Percentiles rank a stretch among this genome's conserved stretches.
phyloP scores from a whole-genome alignment of 2,113 vertebrate species.

The Brachyhypopomus gauderio region DNA sequence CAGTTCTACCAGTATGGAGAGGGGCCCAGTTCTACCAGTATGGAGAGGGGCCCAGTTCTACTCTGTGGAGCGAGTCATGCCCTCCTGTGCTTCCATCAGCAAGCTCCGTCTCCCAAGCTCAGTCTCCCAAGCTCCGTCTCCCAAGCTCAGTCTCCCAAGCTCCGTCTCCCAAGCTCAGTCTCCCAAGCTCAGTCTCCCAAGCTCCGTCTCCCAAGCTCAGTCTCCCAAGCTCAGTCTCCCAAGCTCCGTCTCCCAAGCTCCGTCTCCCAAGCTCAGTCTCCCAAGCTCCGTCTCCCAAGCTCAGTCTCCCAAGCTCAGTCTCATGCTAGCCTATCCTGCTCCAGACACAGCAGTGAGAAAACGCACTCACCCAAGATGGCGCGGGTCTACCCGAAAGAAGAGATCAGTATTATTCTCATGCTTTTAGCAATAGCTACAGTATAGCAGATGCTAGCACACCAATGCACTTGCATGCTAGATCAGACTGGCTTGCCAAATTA shows the following conservation, averaged over 20 bases:
- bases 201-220: no score
- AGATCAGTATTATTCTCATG: not conserved
- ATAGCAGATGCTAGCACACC: not conserved
- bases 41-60: no score
- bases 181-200: constrained; percentile 31
- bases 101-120: constrained; percentile 24
- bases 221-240: constrained; percentile 28
- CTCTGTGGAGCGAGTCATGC: no score
- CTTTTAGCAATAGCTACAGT: not conserved
- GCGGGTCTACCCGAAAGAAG: constrained; percentile 7
- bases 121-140: constrained; percentile 32
- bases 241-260: no score
- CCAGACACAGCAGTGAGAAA: not conserved
- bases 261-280: constrained; percentile 26
- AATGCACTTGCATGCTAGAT: constrained; percentile 10
- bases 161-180: no score
- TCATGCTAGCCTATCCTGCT: constrained; percentile 7
- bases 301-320: constrained; percentile 18
- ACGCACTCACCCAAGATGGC: constrained; percentile 1
- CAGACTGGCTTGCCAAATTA: constrained; percentile 4
- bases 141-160: constrained; percentile 23
- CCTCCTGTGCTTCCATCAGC: not conserved
- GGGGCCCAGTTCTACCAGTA: constrained; percentile 23
- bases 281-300: no score
- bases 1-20: no score